These are phyloP conservation scores for Pararge aegeria DNA, from an alignment of 1,140 invertebrate species.

Conservation along the genomic window DNA sequence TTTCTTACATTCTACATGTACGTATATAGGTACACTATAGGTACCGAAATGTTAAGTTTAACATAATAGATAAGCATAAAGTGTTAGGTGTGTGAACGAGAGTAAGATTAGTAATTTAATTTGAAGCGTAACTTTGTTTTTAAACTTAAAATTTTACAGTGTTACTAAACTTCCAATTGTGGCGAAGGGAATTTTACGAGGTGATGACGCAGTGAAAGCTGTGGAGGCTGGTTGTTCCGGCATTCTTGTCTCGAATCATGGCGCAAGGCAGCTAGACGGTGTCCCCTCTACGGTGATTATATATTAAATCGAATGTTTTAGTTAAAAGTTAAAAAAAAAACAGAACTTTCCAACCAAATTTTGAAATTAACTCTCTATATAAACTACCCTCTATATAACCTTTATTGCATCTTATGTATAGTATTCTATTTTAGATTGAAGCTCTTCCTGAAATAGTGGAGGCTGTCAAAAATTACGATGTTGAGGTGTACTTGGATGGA, in stretches of 20 bases:
- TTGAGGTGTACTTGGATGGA: constrained; percentile 94
- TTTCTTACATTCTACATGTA: too few relatives aligned
- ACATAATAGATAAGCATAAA: too few relatives aligned
- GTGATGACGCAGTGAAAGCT: constrained; percentile 91
- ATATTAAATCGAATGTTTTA: neutral
- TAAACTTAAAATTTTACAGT: constrained; percentile 51
- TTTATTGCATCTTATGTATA: neutral
- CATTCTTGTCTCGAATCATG: constrained; percentile 95
- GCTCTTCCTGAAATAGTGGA: constrained; percentile 90
- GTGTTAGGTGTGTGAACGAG: too few relatives aligned
- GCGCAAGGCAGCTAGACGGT: constrained; percentile 93
- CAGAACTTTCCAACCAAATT: too few relatives aligned
- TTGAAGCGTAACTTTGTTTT: too few relatives aligned
- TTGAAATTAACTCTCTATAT: too few relatives aligned
- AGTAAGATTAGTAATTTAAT: too few relatives aligned
- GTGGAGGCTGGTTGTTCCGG: constrained; percentile 86
- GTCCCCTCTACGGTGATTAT: constrained; percentile 87
- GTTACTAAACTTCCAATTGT: constrained; percentile 91
- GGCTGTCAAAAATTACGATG: constrained; percentile 84
- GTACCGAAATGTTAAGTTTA: too few relatives aligned
- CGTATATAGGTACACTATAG: too few relatives aligned
- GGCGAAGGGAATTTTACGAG: constrained; percentile 93
- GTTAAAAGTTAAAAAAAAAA: too few relatives aligned
- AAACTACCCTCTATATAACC: too few relatives aligned
- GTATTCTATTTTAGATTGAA: constrained; percentile 86